Conservation (phyloP, 2,113 vertebrate species). For the Tricholaema leucomelas region DNA sequence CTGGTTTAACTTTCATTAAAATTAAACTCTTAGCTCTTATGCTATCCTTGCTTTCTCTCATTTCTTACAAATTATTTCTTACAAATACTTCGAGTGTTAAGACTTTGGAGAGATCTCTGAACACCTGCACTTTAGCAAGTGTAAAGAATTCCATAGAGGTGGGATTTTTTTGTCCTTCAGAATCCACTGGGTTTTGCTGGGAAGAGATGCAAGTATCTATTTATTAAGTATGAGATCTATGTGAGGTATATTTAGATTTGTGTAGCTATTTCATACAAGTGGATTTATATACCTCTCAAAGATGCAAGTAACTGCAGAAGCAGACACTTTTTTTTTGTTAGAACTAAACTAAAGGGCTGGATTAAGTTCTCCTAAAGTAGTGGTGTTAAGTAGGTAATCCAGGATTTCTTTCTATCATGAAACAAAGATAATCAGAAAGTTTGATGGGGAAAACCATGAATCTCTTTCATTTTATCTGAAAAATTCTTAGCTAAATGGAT, state of each 20-base stretch:
- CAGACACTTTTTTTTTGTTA: background rate
- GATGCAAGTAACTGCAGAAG: background rate
- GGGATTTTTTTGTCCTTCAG: background rate
- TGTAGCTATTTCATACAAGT: background rate
- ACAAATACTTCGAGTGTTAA: too few relatives aligned
- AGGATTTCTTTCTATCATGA: background rate
- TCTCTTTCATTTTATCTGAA: background rate
- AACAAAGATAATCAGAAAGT: background rate
- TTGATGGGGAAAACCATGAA: background rate
- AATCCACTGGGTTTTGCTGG: background rate
- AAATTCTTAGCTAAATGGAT: background rate
- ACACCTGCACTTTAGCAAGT: background rate
- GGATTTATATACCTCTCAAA: background rate
- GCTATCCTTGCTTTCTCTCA: background rate
- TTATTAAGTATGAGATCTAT: background rate
- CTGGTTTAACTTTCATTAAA: background rate
- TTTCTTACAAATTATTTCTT: background rate
- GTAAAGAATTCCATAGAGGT: background rate
- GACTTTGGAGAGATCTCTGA: background rate
- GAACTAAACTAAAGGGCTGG: background rate
- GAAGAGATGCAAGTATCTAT: background rate
- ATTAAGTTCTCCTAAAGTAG: background rate
- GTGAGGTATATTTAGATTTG: background rate
- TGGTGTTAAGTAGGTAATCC: background rate
- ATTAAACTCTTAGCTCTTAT: background rate